These are phyloP conservation scores for Rhamphomyia laevipes DNA, from an alignment of 2,888 invertebrate genomes.

Conservation along the genomic window DNA sequence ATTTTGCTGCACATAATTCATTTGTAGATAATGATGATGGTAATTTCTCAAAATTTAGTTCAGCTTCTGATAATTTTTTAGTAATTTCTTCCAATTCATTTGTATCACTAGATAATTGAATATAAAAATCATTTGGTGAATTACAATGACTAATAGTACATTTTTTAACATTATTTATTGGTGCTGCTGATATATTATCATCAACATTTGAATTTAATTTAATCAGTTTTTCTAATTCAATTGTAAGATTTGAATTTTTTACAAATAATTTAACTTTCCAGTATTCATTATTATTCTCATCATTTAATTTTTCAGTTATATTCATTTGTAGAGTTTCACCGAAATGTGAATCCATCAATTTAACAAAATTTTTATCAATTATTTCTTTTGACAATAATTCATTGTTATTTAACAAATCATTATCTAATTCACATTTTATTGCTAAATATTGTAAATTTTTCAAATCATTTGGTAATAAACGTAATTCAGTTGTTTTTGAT, in stretches of 20 bases:
- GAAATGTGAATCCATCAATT: slow-evolving; percentile 41
- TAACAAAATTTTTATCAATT: slow-evolving; percentile 28
- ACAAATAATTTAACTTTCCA: slow-evolving; percentile 46
- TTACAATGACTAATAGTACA: slow-evolving; percentile 57
- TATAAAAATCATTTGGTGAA: slow-evolving; percentile 60
- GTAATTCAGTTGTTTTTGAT: slow-evolving; percentile 43
- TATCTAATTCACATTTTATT: neutral
- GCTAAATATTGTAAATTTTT: slow-evolving; percentile 18
- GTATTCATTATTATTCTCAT: slow-evolving; percentile 36
- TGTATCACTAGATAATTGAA: slow-evolving; percentile 46
- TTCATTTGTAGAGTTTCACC: slow-evolving; percentile 49
- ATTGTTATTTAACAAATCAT: neutral
- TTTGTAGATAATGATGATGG: neutral
- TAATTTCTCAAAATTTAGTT: neutral
- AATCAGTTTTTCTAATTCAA: slow-evolving; percentile 31
- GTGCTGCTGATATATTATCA: slow-evolving; percentile 21
- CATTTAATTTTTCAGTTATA: slow-evolving; percentile 42
- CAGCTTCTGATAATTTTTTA: neutral
- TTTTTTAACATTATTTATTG: slow-evolving; percentile 39
- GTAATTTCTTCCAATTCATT: slow-evolving; percentile 3
- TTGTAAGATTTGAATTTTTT: slow-evolving; percentile 43
- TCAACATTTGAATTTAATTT: slow-evolving; percentile 16
- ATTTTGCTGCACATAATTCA: slow-evolving; percentile 62
- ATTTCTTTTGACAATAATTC: slow-evolving; percentile 12
- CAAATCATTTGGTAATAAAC: slow-evolving; percentile 47